Conservation (phyloP, 2,113 vertebrate species). For the Rhadina sibilatrix region DNA sequence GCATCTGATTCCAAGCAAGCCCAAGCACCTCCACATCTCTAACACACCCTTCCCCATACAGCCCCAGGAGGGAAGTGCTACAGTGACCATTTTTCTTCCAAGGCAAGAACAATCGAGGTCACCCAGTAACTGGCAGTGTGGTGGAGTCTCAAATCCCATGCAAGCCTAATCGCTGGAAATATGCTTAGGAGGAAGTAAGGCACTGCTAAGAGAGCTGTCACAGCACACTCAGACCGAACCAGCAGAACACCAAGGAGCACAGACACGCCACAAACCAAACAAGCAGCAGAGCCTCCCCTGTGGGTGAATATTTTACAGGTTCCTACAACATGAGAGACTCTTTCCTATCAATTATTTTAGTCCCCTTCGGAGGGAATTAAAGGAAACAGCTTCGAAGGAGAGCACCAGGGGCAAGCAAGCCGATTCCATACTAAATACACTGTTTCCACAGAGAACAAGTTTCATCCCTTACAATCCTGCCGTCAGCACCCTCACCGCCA, state of each 20-base stretch:
- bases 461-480: not conserved
- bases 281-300: not conserved
- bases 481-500: accelerated
- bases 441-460: not conserved
- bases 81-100: not conserved
- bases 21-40: not conserved
- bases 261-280: not conserved
- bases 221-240: not conserved
- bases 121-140: not conserved
- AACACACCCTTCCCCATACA: not conserved
- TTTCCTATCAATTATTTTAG: not conserved
- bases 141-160: accelerated
- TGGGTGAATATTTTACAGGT: not conserved
- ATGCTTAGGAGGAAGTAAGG: not conserved
- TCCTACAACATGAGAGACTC: not conserved
- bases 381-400: not conserved
- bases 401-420: not conserved
- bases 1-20: not conserved
- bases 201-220: not conserved
- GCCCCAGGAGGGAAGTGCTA: not conserved
- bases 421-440: not conserved
- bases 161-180: not conserved
- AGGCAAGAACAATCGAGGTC: not conserved
- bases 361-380: not conserved
- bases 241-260: not conserved